These are phyloP conservation scores for Brachirus orientalis DNA, from an alignment of 2,113 vertebrate genomes.

Conservation along the genomic window DNA sequence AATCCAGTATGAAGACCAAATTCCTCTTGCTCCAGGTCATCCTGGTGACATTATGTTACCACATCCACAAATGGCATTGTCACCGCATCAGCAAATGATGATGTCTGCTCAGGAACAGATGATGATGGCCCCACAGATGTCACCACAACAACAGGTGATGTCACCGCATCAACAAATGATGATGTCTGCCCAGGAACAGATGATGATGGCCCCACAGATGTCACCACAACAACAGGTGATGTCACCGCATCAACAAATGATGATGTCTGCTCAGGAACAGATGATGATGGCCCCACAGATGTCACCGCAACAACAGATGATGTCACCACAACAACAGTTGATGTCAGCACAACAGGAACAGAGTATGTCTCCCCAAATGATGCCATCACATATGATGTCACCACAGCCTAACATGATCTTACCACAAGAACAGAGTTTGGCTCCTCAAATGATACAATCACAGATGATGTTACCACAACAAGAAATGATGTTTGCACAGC, in stretches of 20 bases:
- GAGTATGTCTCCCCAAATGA: conserved; percentile 19
- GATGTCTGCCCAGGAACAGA: conserved; percentile 33
- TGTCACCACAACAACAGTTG: conserved; percentile 39
- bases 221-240: conserved; percentile 25
- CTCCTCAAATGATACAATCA: neutral
- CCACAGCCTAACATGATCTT: conserved; percentile 21
- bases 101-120: conserved; percentile 35
- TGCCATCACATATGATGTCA: conserved; percentile 32
- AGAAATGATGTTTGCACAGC: conserved; percentile 39
- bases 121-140: conserved; percentile 29
- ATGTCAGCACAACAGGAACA: conserved; percentile 41
- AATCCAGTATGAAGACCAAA: conserved; percentile 78
- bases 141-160: conserved; percentile 27
- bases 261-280: conserved; percentile 33
- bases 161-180: conserved; percentile 22
- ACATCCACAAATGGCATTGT: conserved; percentile 54
- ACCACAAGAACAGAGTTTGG: conserved; percentile 3
- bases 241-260: conserved; percentile 21
- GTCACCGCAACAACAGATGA: conserved; percentile 25
- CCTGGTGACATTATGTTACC: conserved; percentile 54
- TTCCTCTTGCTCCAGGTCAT: conserved; percentile 40
- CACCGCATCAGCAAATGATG: conserved; percentile 49
- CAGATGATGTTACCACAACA: conserved; percentile 26
- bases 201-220: conserved; percentile 27
- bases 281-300: conserved; percentile 28